These are phyloP conservation scores for Coluber constrictor DNA, from an alignment of 2,797 vertebrate genomes.

Conservation along the genomic window DNA sequence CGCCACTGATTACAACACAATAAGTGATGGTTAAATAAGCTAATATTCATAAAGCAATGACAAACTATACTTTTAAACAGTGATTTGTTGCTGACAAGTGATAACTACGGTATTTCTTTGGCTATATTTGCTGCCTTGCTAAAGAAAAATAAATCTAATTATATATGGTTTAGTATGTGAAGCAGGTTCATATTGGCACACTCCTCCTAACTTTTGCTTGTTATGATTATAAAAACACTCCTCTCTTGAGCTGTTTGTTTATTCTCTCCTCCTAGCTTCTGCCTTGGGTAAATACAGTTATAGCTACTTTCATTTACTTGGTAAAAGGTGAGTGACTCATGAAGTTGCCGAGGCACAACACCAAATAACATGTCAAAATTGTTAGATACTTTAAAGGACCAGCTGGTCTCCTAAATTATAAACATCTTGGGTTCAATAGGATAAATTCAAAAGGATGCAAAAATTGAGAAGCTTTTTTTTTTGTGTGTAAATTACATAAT, in stretches of 20 bases:
- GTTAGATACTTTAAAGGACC: neutral
- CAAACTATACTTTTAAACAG: neutral
- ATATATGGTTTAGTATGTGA: neutral
- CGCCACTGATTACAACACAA: neutral
- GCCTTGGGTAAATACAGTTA: neutral
- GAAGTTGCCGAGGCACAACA: slow-evolving; percentile 31
- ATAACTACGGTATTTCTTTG: neutral
- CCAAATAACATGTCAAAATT: slow-evolving; percentile 23
- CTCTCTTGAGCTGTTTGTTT: neutral
- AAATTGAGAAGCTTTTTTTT: neutral
- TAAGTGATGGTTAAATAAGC: neutral
- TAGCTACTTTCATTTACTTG: neutral
- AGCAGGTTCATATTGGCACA: neutral
- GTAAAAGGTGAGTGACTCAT: slow-evolving; percentile 41
- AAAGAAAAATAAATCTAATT: neutral
- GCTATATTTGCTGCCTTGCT: neutral
- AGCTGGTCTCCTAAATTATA: neutral
- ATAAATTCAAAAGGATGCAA: neutral
- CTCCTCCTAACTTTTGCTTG: neutral
- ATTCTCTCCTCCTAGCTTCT: neutral
- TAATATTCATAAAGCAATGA: neutral
- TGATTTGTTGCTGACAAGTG: neutral
- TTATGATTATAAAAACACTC: neutral
- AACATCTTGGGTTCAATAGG: neutral
- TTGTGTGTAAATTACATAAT: neutral